These are phyloP conservation scores for Xenopus petersii DNA, from an alignment of 2,797 vertebrate species.

Conservation along the genomic window DNA sequence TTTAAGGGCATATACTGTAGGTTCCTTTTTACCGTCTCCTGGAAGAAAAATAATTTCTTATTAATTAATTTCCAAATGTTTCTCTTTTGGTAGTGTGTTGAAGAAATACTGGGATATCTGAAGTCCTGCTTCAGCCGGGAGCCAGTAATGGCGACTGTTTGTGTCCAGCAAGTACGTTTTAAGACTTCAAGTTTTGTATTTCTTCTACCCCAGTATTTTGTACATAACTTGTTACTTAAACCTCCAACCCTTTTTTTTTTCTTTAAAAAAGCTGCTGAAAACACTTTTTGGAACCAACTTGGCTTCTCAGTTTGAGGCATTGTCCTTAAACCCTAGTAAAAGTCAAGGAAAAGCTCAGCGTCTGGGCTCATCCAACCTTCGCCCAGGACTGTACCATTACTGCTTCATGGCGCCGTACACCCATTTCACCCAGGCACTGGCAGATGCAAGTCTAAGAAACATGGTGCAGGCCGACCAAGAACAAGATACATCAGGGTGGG, in stretches of 20 bases:
- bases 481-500: conserved; percentile 87
- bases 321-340: conserved; percentile 81
- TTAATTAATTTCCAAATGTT: background rate
- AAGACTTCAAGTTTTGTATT: background rate
- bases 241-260: background rate
- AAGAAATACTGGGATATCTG: conserved; percentile 92
- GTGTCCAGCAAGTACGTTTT: conserved; percentile 88
- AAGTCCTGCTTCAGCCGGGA: conserved; percentile 94
- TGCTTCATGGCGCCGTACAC: conserved; percentile 99
- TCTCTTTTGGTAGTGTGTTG: conserved; percentile 79
- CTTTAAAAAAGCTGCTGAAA: conserved; percentile 79
- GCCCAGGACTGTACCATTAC: conserved; percentile 94
- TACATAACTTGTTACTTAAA: background rate
- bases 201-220: no score
- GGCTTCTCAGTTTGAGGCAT: conserved; percentile 89
- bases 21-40: no score
- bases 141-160: conserved; percentile 91
- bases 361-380: conserved; percentile 85
- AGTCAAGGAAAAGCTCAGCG: conserved; percentile 90
- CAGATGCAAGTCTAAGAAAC: conserved; percentile 92
- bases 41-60: no score
- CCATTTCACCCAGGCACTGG: conserved; percentile 97
- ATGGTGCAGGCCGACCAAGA: conserved; percentile 95
- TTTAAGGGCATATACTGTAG: no score
- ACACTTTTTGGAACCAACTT: conserved; percentile 95